Evolutionary conservation across 1,140 invertebrate genomes (phyloP).

Genomic region (Listronotus oregonensis): DNA sequence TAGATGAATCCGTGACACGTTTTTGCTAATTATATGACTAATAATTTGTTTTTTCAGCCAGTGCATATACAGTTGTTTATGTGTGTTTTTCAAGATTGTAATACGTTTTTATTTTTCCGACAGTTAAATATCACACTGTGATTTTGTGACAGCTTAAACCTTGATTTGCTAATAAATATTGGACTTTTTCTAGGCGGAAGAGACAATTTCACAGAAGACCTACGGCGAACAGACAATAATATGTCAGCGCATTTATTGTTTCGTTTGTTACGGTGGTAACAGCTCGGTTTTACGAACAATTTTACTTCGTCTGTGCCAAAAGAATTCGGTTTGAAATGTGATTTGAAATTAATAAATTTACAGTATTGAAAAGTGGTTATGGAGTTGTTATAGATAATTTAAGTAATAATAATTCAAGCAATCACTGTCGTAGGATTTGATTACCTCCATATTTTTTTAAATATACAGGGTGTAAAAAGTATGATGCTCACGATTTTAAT

Average conservation of each 20-base stretch:
- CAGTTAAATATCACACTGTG: neutral
- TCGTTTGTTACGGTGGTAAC: neutral
- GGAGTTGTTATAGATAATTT: too few species aligned
- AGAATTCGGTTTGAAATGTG: neutral
- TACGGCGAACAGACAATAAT: neutral
- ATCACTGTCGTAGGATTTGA: too few species aligned
- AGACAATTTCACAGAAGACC: conserved; percentile 9
- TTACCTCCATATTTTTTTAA: too few species aligned
- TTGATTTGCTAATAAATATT: conserved; percentile 56
- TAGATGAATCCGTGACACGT: neutral
- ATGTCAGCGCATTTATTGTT: too few species aligned
- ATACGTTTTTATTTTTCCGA: neutral
- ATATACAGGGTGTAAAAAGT: too few species aligned
- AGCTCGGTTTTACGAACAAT: too few species aligned
- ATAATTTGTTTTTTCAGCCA: conserved; percentile 1
- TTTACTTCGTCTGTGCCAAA: neutral
- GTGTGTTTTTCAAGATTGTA: neutral
- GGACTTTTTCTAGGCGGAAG: conserved; percentile 49
- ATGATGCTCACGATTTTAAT: too few species aligned
- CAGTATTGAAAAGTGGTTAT: too few species aligned
- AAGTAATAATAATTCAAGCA: too few species aligned
- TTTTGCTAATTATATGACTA: neutral
- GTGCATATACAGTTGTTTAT: neutral
- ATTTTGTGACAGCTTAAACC: conserved; percentile 51
- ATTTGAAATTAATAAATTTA: neutral